Base-by-base conservation (phyloP, 2,797 vertebrate genomes). In the Labeo calbasu region DNA sequence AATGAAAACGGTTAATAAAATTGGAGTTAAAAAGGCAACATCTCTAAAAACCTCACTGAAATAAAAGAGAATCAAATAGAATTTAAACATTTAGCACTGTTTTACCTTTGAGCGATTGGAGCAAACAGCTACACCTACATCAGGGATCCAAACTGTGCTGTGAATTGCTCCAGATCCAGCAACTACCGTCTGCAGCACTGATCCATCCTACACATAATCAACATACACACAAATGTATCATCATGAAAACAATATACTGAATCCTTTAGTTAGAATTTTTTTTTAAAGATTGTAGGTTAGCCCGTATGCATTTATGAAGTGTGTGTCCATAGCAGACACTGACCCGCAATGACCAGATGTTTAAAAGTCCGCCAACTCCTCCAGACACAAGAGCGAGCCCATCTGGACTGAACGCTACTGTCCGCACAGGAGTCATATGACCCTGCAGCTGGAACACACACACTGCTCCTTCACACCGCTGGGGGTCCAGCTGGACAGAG, bases 101-200 rank as follows among this genome's bases (percentile, higher is more conserved):
- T 46, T 90, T 87, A 98, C 98, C 97, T 99, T 99, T 79, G 98
- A 99, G 93, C 98, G 96, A 91, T 97, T 99, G 89, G 98, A 98
- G 85, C 98, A 99, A 85, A 97, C 95, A 32, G 97, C 98, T 5
- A 99, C 96, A 0, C 98, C 98, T 68, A 99, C 96, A 83, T 99
- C 98, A 78, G 98, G 97, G 89, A 99, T 98, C 98, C 98, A 99
- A n/a, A 97, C 96, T 0, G 96, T 97, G 78, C 96, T 97, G 91
- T 98, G 97, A 90, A 99, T 96, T 5, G 98, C 96, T 81, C 98
- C 98, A 53, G 98, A 98, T 14, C 98, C 97, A 17, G 97, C 97
- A 3, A 99, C 96, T 3, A 98, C 96, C 0, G 97, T 97, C 92
- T 99, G 98, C 21, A 99, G 85, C n/a, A 99, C 95, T 0, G 97